phyloP scores from a whole-genome alignment of 37 sponge, comb jelly and placozoan genomes.

The Hormiphora californensis region DNA sequence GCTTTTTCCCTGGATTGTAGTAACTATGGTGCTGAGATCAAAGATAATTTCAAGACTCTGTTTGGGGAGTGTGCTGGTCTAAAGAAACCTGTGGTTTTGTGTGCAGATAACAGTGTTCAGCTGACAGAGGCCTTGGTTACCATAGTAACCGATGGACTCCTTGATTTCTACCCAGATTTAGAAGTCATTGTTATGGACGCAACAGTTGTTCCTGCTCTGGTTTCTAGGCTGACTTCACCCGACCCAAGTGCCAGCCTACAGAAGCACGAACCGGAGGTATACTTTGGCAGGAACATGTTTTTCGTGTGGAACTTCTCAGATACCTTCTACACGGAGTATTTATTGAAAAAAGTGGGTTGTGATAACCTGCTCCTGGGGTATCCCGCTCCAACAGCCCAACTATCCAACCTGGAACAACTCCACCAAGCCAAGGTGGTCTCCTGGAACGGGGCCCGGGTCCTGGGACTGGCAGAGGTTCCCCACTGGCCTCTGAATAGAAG shows the following conservation, averaged over 20 bases:
- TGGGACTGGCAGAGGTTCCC: not conserved
- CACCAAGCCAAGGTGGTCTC: not conserved
- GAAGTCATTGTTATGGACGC: not conserved
- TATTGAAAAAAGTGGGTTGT: not conserved
- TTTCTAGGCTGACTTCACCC: not conserved
- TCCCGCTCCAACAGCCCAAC: not conserved
- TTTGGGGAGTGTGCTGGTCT: too few relatives aligned
- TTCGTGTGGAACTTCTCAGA: not conserved
- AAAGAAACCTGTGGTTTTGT: too few relatives aligned
- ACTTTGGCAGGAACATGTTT: not conserved
- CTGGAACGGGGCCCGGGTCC: not conserved
- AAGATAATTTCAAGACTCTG: too few relatives aligned
- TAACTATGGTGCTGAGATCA: too few relatives aligned
- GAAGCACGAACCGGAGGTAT: not conserved
- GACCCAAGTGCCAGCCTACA: not conserved
- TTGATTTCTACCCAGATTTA: conserved; percentile 42
- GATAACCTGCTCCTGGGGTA: not conserved
- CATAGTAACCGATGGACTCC: conserved; percentile 9
- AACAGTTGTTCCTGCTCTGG: not conserved
- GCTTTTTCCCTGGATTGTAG: too few relatives aligned
- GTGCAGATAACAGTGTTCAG: too few relatives aligned
- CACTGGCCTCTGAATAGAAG: not conserved
- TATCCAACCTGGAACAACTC: not conserved
- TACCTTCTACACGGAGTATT: not conserved
- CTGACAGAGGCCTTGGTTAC: too few relatives aligned